Evolutionary conservation across 2,797 vertebrate species (phyloP).

Genomic region (Pagetopsis macropterus): DNA sequence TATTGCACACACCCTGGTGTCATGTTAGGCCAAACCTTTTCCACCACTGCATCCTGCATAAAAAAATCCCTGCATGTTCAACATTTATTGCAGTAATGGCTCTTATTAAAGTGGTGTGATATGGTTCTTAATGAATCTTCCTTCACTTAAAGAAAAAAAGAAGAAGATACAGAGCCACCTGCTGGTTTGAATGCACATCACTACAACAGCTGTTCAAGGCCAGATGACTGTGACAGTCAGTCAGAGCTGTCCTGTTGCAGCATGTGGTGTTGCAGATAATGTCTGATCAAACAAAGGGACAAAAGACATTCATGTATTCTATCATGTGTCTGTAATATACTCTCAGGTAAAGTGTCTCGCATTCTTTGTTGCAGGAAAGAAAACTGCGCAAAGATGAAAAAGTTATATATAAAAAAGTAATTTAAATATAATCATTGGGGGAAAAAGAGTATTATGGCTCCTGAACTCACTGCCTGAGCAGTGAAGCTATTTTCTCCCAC

Average conservation of each 20-base stretch:
- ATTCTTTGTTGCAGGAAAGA: neutral
- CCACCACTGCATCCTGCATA: neutral
- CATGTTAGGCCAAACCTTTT: neutral
- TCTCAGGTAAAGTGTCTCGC: neutral
- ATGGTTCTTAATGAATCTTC: slow-evolving; percentile 11
- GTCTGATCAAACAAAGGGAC: slow-evolving; percentile 5
- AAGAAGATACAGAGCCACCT: slow-evolving; percentile 61
- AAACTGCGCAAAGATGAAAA: slow-evolving; percentile 8
- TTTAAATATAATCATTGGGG: slow-evolving; percentile 9
- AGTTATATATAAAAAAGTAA: neutral
- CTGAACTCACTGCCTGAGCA: slow-evolving; percentile 18
- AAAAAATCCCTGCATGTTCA: slow-evolving; percentile 9
- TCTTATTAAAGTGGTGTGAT: neutral
- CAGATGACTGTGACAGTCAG: slow-evolving; percentile 56
- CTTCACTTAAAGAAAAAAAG: neutral
- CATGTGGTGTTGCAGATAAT: slow-evolving; percentile 29
- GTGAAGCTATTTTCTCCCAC: slow-evolving; percentile 6
- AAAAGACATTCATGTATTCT: neutral
- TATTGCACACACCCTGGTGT: neutral
- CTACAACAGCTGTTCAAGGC: slow-evolving; percentile 68
- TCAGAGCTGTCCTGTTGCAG: slow-evolving; percentile 44
- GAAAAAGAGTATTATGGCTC: slow-evolving; percentile 9
- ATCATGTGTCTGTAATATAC: neutral
- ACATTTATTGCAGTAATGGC: neutral
- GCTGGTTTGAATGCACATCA: slow-evolving; percentile 56